Base-by-base conservation (phyloP, 2,888 invertebrate genomes). In the Bugulina stolonifera region DNA sequence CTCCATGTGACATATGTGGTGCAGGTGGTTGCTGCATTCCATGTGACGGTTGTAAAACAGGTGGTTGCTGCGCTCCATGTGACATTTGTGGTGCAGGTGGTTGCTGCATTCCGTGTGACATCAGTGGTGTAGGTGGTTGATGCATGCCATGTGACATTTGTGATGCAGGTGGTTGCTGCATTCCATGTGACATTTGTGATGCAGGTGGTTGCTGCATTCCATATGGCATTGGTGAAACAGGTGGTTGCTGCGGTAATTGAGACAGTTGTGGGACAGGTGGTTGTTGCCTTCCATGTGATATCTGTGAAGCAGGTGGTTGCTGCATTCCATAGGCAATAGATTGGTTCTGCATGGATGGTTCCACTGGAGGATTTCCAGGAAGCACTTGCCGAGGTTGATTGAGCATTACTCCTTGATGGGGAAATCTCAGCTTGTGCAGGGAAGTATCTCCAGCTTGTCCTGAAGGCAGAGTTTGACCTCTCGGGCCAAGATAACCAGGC, bases 11-110 rank as follows among this genome's bases (percentile, higher is more conserved):
- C 69, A 73, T 10, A 27, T 27, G 23, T 69, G 73, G 27, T 71
- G 69, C 69, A 73, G 73, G 73, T 32, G 32, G 70, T 32, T 69
- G 70, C 27, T 52, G 23, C n/a, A 23, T 35, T 54, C 72, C 74
- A 69, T 70, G 72, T 69, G 73, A 55, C 22, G 43, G 27, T 55
- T 72, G 74, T 35, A 54, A 43, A 69, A 25, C 23, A 34, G 27
- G 55, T 5, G 55, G 22, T 70, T 72, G 72, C 5, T 64, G 32
- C n/a, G 22, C 5, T 32, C 29, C 25, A 2, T 25, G 32, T 3
- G 2, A 5, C 34, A 34, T 14, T 10, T 64, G 64, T 29, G 25
- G 27, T 29, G 29, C 5, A 14, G 64, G 64, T 34, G 3, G 64
- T 14, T 64, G 64, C 32, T 14, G 3, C 57, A 18, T 3, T 23